phyloP scores from a whole-genome alignment of 2,113 vertebrate genomes.

The Corvus moneduloides region DNA sequence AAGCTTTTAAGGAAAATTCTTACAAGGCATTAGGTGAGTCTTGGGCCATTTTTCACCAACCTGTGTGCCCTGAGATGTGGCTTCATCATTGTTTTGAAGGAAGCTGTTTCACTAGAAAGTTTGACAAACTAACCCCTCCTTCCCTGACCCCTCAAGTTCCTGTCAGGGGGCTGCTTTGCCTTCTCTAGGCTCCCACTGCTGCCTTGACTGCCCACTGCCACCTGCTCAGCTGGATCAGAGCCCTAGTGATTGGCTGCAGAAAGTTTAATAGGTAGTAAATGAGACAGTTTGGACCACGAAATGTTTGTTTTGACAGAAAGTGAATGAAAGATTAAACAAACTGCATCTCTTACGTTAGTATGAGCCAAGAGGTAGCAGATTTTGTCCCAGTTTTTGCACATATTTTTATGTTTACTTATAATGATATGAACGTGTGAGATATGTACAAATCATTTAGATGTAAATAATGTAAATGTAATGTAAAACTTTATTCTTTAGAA shows the following conservation, averaged over 20 bases:
- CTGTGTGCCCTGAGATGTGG: neutral
- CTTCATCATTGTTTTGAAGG: neutral
- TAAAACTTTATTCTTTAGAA: neutral
- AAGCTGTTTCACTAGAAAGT: neutral
- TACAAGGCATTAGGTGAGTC: neutral
- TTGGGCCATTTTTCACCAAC: neutral
- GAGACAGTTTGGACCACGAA: neutral
- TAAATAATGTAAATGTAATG: neutral
- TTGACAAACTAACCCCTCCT: accelerated
- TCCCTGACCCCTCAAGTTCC: neutral
- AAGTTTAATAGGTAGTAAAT: neutral
- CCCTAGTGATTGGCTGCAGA: accelerated
- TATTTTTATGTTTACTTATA: neutral
- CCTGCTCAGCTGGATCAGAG: neutral
- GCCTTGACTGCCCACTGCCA: accelerated
- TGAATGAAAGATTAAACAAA: neutral
- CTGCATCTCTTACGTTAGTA: neutral
- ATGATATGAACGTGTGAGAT: neutral
- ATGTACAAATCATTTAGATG: neutral
- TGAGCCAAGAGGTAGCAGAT: neutral
- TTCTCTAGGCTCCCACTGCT: neutral
- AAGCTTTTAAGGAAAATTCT: neutral
- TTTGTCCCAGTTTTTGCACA: neutral
- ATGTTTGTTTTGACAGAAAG: neutral
- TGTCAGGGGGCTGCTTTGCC: neutral